Conservation (phyloP, 2,888 invertebrate species). For the Ophioninae sp. region DNA sequence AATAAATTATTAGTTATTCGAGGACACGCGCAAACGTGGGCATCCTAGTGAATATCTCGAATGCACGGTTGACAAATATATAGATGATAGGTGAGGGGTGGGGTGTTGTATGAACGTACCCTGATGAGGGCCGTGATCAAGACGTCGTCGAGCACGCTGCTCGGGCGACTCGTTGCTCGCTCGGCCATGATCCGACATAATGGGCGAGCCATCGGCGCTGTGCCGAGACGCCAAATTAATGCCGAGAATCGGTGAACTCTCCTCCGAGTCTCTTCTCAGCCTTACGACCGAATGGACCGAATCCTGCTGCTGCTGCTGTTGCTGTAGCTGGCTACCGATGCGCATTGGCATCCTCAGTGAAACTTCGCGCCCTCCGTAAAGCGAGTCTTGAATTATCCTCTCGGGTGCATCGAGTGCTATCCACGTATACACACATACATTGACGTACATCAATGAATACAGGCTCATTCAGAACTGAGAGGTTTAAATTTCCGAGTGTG, state of each 20-base stretch:
- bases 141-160: conserved; percentile 71
- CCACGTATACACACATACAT: not conserved
- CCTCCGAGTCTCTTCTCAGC: conserved; percentile 74
- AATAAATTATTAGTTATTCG: not conserved
- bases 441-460: conserved; percentile 5
- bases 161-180: conserved; percentile 73
- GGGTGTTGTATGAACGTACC: conserved; percentile 70
- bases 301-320: conserved; percentile 67
- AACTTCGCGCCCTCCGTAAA: conserved; percentile 74
- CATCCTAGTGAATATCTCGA: not conserved
- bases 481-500: not conserved
- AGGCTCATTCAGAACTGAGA: not conserved
- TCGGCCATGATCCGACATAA: conserved; percentile 68
- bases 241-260: conserved; percentile 66
- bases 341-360: conserved; percentile 74
- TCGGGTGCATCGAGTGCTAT: conserved; percentile 71
- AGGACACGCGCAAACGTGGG: not conserved
- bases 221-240: conserved; percentile 68
- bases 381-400: conserved; percentile 72
- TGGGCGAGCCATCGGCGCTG: conserved; percentile 71
- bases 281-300: conserved; percentile 71
- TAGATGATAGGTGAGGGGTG: not conserved
- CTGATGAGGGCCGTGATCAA: conserved; percentile 76
- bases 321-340: conserved; percentile 65
- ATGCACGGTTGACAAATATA: not conserved